Evolutionary conservation across 2,113 vertebrate genomes (phyloP).

Genomic region (Urocynchramus pylzowi): DNA sequence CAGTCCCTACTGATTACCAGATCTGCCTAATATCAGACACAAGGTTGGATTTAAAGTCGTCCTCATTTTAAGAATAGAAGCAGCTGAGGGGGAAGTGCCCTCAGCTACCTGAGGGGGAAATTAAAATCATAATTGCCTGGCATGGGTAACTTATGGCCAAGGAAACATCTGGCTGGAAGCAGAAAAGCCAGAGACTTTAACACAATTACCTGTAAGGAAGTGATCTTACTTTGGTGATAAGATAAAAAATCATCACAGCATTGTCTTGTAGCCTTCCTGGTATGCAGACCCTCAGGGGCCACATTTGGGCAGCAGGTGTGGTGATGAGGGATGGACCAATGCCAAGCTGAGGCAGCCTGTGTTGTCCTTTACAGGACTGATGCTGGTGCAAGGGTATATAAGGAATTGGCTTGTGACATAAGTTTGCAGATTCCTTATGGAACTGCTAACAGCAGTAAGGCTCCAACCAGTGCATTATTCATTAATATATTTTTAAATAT

Average conservation of each 20-base stretch:
- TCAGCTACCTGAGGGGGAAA: background rate
- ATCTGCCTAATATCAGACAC: background rate
- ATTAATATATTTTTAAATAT: background rate
- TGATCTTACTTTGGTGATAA: background rate
- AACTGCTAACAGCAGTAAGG: background rate
- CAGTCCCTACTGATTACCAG: background rate
- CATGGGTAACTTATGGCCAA: background rate
- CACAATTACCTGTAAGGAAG: background rate
- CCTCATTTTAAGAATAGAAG: background rate
- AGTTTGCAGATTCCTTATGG: background rate
- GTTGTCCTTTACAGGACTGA: background rate
- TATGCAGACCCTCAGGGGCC: rapidly evolving
- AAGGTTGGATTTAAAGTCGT: background rate
- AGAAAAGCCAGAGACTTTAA: background rate
- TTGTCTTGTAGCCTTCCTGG: background rate
- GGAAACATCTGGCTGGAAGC: background rate
- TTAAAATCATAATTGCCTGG: background rate
- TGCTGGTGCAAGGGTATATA: background rate
- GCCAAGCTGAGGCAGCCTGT: too few species aligned
- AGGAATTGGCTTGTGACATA: rapidly evolving
- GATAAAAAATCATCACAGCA: background rate
- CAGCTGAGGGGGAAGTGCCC: background rate
- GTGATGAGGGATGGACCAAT: background rate
- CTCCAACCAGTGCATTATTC: background rate
- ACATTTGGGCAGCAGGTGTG: background rate